phyloP scores from a whole-genome alignment of 2,888 invertebrate species.

The Aelia acuminata region DNA sequence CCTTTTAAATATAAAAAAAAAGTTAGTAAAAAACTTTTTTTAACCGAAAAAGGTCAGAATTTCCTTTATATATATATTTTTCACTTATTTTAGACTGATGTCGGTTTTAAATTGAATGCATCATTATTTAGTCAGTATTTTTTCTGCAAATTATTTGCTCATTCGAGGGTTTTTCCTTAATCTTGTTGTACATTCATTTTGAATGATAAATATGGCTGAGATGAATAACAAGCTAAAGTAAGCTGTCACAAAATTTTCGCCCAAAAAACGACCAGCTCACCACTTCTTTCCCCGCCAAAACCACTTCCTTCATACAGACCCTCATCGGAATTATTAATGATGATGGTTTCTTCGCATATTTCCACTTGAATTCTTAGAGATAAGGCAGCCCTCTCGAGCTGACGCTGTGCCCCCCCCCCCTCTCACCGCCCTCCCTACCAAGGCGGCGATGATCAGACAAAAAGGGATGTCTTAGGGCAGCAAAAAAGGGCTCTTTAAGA shows the following conservation, averaged over 20 bases:
- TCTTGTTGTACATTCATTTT: background rate
- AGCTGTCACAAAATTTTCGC: background rate
- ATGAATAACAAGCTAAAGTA: constrained; percentile 5
- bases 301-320: background rate
- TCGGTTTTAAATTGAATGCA: too few relatives aligned
- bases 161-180: background rate
- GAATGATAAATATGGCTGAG: background rate
- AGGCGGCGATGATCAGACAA: constrained; percentile 22
- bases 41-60: too few relatives aligned
- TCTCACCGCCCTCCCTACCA: too few relatives aligned
- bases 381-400: constrained; percentile 37
- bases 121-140: too few relatives aligned
- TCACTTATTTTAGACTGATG: too few relatives aligned
- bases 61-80: too few relatives aligned
- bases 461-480: constrained; percentile 51
- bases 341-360: constrained; percentile 8
- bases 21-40: too few relatives aligned
- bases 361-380: constrained; percentile 45
- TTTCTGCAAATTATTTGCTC: too few relatives aligned
- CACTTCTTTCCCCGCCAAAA: background rate
- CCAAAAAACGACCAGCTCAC: background rate
- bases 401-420: constrained; percentile 16
- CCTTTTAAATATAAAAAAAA: too few relatives aligned
- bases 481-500: constrained; percentile 44
- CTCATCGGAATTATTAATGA: constrained; percentile 38